phyloP scores from a whole-genome alignment of 2,888 invertebrate species.

The Odontomyia ornata region DNA sequence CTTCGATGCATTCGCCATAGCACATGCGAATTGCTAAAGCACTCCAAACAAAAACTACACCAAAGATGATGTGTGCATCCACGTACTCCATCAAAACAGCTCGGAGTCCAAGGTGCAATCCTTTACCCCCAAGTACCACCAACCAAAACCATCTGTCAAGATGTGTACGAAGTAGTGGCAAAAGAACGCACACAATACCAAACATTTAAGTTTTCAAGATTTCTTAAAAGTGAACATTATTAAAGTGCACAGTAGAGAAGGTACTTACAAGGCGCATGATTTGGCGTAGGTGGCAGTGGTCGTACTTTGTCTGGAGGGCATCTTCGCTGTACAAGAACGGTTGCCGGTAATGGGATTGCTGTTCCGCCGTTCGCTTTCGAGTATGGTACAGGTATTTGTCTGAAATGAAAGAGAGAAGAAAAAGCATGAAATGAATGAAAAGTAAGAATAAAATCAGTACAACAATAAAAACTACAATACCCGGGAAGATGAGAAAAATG shows the following conservation, averaged over 20 bases:
- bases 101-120: neutral
- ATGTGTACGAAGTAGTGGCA: neutral
- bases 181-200: neutral
- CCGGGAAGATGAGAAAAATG: neutral
- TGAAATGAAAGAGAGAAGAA: slow-evolving; percentile 58
- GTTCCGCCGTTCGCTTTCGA: slow-evolving; percentile 71
- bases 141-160: neutral
- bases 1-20: neutral
- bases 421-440: slow-evolving; percentile 25
- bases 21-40: too few species aligned
- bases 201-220: slow-evolving; percentile 13
- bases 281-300: slow-evolving; percentile 75
- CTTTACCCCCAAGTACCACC: neutral
- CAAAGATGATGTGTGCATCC: too few species aligned
- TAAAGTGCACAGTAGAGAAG: slow-evolving; percentile 28
- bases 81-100: neutral
- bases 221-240: slow-evolving; percentile 27
- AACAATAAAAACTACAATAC: slow-evolving; percentile 14
- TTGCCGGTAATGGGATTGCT: slow-evolving; percentile 82
- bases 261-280: slow-evolving; percentile 65
- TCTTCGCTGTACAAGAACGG: slow-evolving; percentile 77
- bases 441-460: slow-evolving; percentile 11
- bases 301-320: slow-evolving; percentile 83
- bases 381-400: slow-evolving; percentile 74
- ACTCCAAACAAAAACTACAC: too few species aligned